phyloP scores from a whole-genome alignment of 2,888 invertebrate genomes.

The Diaperis boleti region DNA sequence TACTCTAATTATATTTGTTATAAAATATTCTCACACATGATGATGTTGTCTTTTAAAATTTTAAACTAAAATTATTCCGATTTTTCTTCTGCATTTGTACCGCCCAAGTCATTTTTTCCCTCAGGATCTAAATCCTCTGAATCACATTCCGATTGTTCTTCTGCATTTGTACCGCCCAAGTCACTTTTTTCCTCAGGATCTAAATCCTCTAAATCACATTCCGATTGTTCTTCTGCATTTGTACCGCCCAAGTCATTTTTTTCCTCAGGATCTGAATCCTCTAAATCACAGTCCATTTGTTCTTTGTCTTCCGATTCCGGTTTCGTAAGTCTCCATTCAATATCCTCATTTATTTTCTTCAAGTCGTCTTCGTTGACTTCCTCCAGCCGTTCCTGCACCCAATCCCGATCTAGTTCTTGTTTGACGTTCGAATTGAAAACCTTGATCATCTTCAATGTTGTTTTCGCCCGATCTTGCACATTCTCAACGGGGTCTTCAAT shows the following conservation, averaged over 20 bases:
- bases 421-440: conserved; percentile 50
- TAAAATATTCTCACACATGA: too few relatives aligned
- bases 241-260: background rate
- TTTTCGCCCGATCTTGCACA: conserved; percentile 55
- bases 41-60: too few relatives aligned
- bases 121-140: too few relatives aligned
- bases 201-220: too few relatives aligned
- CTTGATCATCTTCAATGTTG: conserved; percentile 53
- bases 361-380: conserved; percentile 44
- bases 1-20: too few relatives aligned
- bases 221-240: conserved; percentile 9
- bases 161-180: too few relatives aligned
- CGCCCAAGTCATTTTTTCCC: too few relatives aligned
- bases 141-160: too few relatives aligned
- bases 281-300: conserved; percentile 18
- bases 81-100: too few relatives aligned
- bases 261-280: conserved; percentile 1
- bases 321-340: conserved; percentile 22
- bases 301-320: conserved; percentile 16
- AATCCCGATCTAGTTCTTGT: conserved; percentile 52
- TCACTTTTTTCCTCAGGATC: too few relatives aligned
- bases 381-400: conserved; percentile 45
- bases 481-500: conserved; percentile 58
- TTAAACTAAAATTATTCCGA: too few relatives aligned
- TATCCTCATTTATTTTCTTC: conserved; percentile 34